Conservation (phyloP, 2,888 invertebrate species). For the Axea sp. region DNA sequence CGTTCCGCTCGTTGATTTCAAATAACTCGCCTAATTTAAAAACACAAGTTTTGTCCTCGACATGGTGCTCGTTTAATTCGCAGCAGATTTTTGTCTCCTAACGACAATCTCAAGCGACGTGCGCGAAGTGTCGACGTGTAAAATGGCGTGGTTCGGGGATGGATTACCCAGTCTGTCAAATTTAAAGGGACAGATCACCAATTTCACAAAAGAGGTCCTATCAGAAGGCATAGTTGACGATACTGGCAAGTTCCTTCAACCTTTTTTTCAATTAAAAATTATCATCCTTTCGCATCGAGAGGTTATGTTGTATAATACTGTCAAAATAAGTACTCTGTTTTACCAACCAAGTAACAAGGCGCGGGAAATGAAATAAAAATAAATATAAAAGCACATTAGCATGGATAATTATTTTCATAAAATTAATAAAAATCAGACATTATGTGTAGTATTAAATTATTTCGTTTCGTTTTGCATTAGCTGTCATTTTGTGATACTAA, state of each 20-base stretch:
- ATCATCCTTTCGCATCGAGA: neutral
- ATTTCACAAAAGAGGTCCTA: constrained; percentile 93
- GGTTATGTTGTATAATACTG: constrained; percentile 70
- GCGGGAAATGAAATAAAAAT: no score
- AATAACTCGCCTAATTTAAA: constrained; percentile 27
- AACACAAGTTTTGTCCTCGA: constrained; percentile 11
- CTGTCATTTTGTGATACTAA: no score
- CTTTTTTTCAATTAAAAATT: constrained; percentile 7
- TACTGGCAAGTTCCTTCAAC: constrained; percentile 79
- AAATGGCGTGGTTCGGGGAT: constrained; percentile 79
- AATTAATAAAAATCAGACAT: no score
- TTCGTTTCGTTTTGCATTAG: no score
- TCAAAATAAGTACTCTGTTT: constrained; percentile 75
- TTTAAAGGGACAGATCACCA: constrained; percentile 93
- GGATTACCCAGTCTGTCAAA: constrained; percentile 79
- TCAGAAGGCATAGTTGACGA: constrained; percentile 86
- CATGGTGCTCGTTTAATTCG: constrained; percentile 23
- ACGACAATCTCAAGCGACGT: constrained; percentile 7
- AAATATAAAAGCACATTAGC: no score
- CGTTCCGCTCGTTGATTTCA: constrained; percentile 35
- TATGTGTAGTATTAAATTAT: no score
- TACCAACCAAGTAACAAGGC: constrained; percentile 66
- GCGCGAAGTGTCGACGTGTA: constrained; percentile 56
- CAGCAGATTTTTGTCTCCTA: constrained; percentile 8
- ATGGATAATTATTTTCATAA: no score